These are phyloP conservation scores for Ladona fulva DNA, from an alignment of 1,140 invertebrate genomes.

Conservation along the genomic window DNA sequence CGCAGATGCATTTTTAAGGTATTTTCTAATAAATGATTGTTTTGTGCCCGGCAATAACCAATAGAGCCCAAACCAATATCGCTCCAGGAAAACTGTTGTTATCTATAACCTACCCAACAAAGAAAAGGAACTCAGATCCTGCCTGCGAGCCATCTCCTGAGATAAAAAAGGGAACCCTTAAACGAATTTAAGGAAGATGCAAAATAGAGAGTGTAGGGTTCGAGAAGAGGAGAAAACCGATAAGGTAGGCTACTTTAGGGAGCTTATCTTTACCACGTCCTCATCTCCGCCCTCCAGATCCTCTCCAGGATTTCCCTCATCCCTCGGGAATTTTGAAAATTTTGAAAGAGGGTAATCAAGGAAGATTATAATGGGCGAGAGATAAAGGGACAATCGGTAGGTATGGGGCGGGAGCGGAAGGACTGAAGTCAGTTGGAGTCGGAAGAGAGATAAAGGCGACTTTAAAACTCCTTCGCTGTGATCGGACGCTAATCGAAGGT, in stretches of 20 bases:
- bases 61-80: too few relatives aligned
- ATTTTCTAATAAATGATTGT: too few relatives aligned
- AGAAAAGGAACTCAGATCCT: too few relatives aligned
- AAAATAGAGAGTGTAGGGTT: not conserved
- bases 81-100: too few relatives aligned
- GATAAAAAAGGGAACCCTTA: too few relatives aligned
- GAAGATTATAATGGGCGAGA: not conserved
- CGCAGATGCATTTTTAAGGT: too few relatives aligned
- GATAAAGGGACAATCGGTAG: not conserved
- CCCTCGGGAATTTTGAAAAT: not conserved
- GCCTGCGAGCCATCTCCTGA: too few relatives aligned
- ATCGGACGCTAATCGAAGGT: not conserved
- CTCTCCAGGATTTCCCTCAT: not conserved
- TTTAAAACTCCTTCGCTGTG: not conserved
- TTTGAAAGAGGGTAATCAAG: constrained; percentile 1
- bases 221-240: not conserved
- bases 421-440: too few relatives aligned
- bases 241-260: not conserved
- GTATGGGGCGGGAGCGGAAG: too few relatives aligned
- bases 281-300: not conserved
- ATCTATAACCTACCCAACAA: too few relatives aligned
- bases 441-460: not conserved
- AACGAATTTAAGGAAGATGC: too few relatives aligned
- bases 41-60: too few relatives aligned
- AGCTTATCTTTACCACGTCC: not conserved